phyloP scores from a whole-genome alignment of 2,113 vertebrate genomes.

The Aptenodytes patagonicus region DNA sequence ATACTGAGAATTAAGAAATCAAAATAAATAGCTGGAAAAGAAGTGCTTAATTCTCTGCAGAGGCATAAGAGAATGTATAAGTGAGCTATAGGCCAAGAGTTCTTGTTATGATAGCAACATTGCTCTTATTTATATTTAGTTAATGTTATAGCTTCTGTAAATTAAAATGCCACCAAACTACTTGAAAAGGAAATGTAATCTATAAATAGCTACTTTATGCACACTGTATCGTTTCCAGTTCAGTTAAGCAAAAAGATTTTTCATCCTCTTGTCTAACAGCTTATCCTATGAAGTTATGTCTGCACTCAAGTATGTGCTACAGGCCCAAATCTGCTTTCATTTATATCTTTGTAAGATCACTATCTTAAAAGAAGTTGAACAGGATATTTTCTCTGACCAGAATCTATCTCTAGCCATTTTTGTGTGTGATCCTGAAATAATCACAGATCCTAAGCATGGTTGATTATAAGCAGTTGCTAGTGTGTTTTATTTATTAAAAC shows the following conservation, averaged over 20 bases:
- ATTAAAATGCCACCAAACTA: neutral
- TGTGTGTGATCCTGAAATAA: neutral
- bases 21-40: neutral
- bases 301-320: neutral
- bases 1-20: neutral
- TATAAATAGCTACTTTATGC: slow-evolving; percentile 2
- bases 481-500: neutral
- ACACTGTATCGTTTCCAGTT: neutral
- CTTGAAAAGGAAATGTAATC: neutral
- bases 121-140: neutral
- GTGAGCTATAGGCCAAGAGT: neutral
- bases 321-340: slow-evolving; percentile 7
- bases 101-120: neutral
- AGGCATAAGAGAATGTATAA: neutral
- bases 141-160: neutral
- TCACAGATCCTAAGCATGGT: neutral
- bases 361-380: neutral
- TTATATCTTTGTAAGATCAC: neutral
- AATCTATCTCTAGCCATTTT: neutral
- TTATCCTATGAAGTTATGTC: neutral
- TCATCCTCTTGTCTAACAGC: neutral
- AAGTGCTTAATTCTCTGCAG: neutral
- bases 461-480: neutral
- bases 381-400: neutral
- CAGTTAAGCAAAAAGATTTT: neutral